Evolutionary conservation across 2,797 vertebrate species (phyloP).

Genomic region (Enteromius anoplus): DNA sequence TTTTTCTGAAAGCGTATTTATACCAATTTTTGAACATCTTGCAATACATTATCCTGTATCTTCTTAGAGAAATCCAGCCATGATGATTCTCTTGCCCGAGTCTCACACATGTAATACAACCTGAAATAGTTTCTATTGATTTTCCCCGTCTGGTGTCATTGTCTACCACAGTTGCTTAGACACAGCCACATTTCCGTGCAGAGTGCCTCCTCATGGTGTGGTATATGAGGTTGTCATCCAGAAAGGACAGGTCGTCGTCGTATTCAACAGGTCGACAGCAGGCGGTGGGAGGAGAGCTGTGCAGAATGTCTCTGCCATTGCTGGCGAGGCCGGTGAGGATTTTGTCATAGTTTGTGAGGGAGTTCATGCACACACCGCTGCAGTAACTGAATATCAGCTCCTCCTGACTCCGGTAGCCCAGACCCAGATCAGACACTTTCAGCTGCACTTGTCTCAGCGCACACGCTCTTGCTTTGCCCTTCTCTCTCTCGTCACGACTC

Average conservation of each 20-base stretch:
- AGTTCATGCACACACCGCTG: constrained; percentile 89
- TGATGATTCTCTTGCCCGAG: neutral
- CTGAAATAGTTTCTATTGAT: constrained; percentile 4
- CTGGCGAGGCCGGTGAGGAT: constrained; percentile 88
- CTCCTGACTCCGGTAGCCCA: constrained; percentile 92
- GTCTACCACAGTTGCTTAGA: constrained; percentile 63
- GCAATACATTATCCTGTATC: neutral
- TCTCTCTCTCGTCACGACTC: constrained; percentile 75
- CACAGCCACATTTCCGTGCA: constrained; percentile 90
- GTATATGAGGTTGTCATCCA: constrained; percentile 92
- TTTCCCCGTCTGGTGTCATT: neutral
- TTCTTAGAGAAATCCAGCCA: neutral
- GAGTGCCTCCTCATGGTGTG: constrained; percentile 94
- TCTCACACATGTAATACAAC: neutral
- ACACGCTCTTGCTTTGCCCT: constrained; percentile 74
- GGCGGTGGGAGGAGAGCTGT: constrained; percentile 80
- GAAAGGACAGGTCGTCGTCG: constrained; percentile 91
- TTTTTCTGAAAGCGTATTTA: neutral
- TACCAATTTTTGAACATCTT: neutral
- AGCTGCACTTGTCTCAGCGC: constrained; percentile 89
- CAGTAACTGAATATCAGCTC: constrained; percentile 95
- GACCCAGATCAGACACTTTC: constrained; percentile 91
- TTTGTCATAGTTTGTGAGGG: constrained; percentile 92
- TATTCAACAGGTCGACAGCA: constrained; percentile 91
- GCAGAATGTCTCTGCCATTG: constrained; percentile 76